Percentiles rank a stretch among this genome's conserved stretches.
Evolutionary conservation across 2,888 invertebrate species (phyloP).

Genomic region (Fissipunctia ypsillon): DNA sequence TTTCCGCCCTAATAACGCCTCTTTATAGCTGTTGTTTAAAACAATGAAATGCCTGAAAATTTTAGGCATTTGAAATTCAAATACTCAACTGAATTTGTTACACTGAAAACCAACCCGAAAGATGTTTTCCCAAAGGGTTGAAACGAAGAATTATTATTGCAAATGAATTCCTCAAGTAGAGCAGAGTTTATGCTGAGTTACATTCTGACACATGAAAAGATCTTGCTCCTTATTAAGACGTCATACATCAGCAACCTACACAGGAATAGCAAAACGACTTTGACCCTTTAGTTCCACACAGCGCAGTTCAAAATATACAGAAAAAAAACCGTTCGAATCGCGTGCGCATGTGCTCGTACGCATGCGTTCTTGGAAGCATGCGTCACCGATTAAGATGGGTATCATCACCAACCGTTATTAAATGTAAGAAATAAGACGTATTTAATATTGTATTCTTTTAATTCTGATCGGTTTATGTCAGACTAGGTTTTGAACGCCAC

Average conservation of each 20-base stretch:
- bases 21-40: no score
- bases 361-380: constrained; percentile 70
- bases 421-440: constrained; percentile 63
- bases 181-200: neutral
- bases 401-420: constrained; percentile 77
- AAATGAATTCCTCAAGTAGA: neutral
- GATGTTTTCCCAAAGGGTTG: neutral
- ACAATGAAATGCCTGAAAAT: no score
- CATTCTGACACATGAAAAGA: constrained; percentile 5
- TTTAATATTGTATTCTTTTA: constrained; percentile 74
- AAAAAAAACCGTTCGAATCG: constrained; percentile 61
- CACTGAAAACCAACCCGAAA: no score
- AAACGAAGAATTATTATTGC: neutral
- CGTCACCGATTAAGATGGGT: constrained; percentile 77
- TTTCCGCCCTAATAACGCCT: no score
- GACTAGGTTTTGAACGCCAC: neutral
- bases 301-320: neutral
- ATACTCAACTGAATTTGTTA: no score
- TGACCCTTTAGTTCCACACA: constrained; percentile 34
- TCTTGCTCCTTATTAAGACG: constrained; percentile 11
- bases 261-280: constrained; percentile 15
- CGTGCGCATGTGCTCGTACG: constrained; percentile 64
- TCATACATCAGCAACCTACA: neutral
- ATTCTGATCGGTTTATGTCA: constrained; percentile 68
- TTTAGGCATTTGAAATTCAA: no score